Evolutionary conservation across 53 echinoderm and acorn worm species (phyloP), one percentile per base, ranked within the genome.

Genomic region (Hippasteria phrygiana): DNA sequence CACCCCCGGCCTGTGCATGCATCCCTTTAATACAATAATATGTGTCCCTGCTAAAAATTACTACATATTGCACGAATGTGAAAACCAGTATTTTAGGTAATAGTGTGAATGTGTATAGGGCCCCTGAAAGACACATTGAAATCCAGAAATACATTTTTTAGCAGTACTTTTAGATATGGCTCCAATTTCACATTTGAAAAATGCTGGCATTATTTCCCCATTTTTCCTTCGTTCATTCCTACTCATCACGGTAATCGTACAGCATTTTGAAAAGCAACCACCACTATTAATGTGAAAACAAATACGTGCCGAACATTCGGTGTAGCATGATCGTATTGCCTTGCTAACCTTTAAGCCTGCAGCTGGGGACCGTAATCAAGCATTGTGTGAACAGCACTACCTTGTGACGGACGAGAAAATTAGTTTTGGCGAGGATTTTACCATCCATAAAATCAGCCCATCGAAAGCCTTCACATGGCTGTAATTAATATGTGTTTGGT

Each of bases 381-480:
- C n/a, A 64, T 12, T 51, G 85, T 47, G 85, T 85, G 53, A 85
- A 85, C 18, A 17, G 36, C 71, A 70, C 51, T 70, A 70, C 51
- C 85, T 85, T 70, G 34, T 31, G 36, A 37, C 28, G 71, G 47
- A 38, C 3, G 11, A 36, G 85, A 85, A 85, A 85, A 85, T 85
- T 85, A 70, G 33, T 85, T 70, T 53, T 51, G 83, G 43, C 46
- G 32, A 45, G 24, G 65, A 37, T 50, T 71, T 51, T 45, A 28
- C 51, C 85, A 85, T 69, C 85, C 71, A 71, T 70, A 64, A 85
- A 66, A 83, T 83, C 67, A 66, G 35, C 67, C 43, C n/a, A 62
- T 32, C 53, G 34, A 53, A 28, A 32, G 40, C 37, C 38, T 18
- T n/a, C 36, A 79, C 79, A 55, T 79, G 79, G 40, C 85, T 85